Conservation (phyloP, 2,888 invertebrate genomes). For the Drosophila barbarae region DNA sequence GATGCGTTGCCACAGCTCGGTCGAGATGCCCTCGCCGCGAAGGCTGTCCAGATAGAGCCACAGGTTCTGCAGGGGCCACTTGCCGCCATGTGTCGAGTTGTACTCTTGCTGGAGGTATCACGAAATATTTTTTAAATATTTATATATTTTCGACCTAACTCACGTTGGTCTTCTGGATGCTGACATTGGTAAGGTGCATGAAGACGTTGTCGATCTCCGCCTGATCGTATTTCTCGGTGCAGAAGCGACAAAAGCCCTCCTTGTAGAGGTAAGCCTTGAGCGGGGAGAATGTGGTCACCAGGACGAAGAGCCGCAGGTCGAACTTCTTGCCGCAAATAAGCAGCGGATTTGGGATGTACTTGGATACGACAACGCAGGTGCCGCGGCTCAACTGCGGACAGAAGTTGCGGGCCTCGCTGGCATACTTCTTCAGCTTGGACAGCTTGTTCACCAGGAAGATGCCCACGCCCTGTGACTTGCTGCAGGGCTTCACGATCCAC, state of each 20-base stretch:
- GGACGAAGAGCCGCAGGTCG: conserved; percentile 93
- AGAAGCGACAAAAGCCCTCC: conserved; percentile 96
- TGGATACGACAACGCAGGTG: conserved; percentile 89
- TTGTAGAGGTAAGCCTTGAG: conserved; percentile 95
- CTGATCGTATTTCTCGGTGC: conserved; percentile 96
- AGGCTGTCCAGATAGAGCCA: conserved; percentile 94
- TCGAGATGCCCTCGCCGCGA: conserved; percentile 91
- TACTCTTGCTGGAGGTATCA: conserved; percentile 80
- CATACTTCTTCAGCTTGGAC: conserved; percentile 95
- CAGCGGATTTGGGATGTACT: conserved; percentile 95
- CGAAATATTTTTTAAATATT: too few relatives aligned
- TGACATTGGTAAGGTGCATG: conserved; percentile 97
- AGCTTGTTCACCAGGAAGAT: conserved; percentile 97
- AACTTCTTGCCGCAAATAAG: conserved; percentile 98
- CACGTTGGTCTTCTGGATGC: conserved; percentile 96
- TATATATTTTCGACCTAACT: conserved; percentile 27
- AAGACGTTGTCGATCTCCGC: conserved; percentile 95
- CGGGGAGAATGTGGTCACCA: conserved; percentile 96
- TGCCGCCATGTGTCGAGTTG: conserved; percentile 95
- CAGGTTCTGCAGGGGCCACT: conserved; percentile 95
- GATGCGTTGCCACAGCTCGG: conserved; percentile 92
- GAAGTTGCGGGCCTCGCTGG: conserved; percentile 89
- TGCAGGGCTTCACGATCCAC: conserved; percentile 99
- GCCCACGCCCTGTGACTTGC: conserved; percentile 95
- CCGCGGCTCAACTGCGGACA: conserved; percentile 91